Evolutionary conservation across 2,797 vertebrate genomes (phyloP).

Genomic region (Chaunax sp.): DNA sequence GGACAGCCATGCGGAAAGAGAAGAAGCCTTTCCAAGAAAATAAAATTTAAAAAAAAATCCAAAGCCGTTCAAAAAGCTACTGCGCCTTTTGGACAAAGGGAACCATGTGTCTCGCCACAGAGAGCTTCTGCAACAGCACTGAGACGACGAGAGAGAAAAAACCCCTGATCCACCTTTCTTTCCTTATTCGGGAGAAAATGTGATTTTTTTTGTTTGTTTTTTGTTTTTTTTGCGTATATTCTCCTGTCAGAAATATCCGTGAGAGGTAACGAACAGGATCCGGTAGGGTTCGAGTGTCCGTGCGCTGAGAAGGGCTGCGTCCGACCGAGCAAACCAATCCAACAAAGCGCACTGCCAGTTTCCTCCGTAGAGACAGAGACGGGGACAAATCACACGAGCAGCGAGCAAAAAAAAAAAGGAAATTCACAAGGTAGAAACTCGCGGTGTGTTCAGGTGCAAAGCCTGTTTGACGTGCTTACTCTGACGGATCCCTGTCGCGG

Average conservation of each 20-base stretch:
- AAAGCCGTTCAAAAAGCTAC: slow-evolving; percentile 75
- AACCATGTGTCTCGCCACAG: slow-evolving; percentile 85
- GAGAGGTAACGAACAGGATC: slow-evolving; percentile 62
- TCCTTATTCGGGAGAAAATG: slow-evolving; percentile 29
- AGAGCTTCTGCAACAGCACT: slow-evolving; percentile 68
- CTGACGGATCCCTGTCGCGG: slow-evolving; percentile 61
- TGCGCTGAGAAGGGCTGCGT: slow-evolving; percentile 64
- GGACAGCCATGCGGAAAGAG: slow-evolving; percentile 78
- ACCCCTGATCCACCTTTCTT: slow-evolving; percentile 63
- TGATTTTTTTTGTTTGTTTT: slow-evolving; percentile 22
- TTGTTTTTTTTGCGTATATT: too few relatives aligned
- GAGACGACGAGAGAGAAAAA: slow-evolving; percentile 48
- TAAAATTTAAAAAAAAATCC: slow-evolving; percentile 63
- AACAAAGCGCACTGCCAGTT: slow-evolving; percentile 73
- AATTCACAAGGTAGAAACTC: slow-evolving; percentile 35
- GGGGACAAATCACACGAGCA: slow-evolving; percentile 42
- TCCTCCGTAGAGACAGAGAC: slow-evolving; percentile 38
- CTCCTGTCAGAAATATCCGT: slow-evolving; percentile 74
- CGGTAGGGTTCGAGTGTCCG: slow-evolving; percentile 61
- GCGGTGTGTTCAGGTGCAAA: slow-evolving; percentile 43
- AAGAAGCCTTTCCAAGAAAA: slow-evolving; percentile 74
- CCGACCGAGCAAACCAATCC: slow-evolving; percentile 74
- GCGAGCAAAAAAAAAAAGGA: slow-evolving; percentile 19
- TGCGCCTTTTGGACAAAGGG: slow-evolving; percentile 90
- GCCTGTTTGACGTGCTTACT: slow-evolving; percentile 51